A percentile compares a stretch with the other conserved stretches of the same genome.
Evolutionary conservation across 2,888 invertebrate genomes (phyloP).

Genomic region (Nomada fabriciana): DNA sequence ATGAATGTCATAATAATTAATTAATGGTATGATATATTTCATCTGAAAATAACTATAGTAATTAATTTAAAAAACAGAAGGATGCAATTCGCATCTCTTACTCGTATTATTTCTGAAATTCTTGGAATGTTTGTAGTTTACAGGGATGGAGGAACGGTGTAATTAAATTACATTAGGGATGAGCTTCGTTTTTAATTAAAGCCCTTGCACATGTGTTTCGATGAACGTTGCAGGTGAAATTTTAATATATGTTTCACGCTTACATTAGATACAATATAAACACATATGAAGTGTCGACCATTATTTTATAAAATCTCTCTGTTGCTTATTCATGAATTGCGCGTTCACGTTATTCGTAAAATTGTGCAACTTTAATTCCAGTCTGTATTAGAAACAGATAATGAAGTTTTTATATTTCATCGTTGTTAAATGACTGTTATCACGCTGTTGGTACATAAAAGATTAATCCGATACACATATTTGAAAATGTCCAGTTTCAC

Average conservation of each 20-base stretch:
- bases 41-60: background rate
- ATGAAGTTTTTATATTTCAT: background rate
- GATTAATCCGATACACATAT: background rate
- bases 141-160: background rate
- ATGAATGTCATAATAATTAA: background rate
- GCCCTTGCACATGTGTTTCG: slow-evolving; percentile 16
- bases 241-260: slow-evolving; percentile 60
- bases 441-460: background rate
- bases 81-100: no score
- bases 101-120: background rate
- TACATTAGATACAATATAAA: slow-evolving; percentile 31
- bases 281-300: slow-evolving; percentile 29
- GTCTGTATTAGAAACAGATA: slow-evolving; percentile 19
- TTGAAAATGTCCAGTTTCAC: background rate
- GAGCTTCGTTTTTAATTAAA: slow-evolving; percentile 43
- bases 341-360: slow-evolving; percentile 12
- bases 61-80: background rate
- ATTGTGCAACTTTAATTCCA: slow-evolving; percentile 33
- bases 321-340: slow-evolving; percentile 42
- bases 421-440: background rate
- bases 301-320: slow-evolving; percentile 36
- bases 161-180: background rate
- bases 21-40: background rate
- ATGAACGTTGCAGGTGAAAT: slow-evolving; percentile 28
- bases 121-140: background rate